Conservation (phyloP, 2,888 invertebrate genomes). For the Brenthis hecate region DNA sequence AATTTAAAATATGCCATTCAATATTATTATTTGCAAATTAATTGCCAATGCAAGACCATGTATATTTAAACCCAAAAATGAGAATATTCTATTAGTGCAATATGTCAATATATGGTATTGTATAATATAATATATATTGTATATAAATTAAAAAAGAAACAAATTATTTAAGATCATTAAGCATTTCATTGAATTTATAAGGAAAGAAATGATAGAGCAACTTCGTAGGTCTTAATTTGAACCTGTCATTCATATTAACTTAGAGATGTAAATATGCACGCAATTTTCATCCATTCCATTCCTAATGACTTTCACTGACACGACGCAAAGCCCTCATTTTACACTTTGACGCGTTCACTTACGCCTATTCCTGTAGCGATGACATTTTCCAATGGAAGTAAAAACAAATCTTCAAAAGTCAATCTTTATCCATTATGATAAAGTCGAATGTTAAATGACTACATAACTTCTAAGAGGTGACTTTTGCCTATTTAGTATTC, state of each 20-base stretch:
- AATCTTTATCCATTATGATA: constrained; percentile 50
- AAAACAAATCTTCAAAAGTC: constrained; percentile 53
- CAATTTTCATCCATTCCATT: constrained; percentile 80
- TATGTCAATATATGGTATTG: neutral
- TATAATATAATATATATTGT: neutral
- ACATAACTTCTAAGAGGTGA: constrained; percentile 54
- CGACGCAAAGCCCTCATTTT: constrained; percentile 81
- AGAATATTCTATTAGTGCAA: too few relatives aligned
- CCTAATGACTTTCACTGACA: constrained; percentile 82
- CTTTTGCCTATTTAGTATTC: constrained; percentile 78
- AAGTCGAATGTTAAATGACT: constrained; percentile 58
- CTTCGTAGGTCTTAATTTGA: constrained; percentile 67
- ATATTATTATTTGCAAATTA: too few relatives aligned
- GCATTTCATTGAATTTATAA: constrained; percentile 47
- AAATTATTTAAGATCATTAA: constrained; percentile 42
- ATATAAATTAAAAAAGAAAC: neutral
- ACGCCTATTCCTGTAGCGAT: constrained; percentile 74
- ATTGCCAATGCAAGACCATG: too few relatives aligned
- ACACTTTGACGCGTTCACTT: constrained; percentile 82
- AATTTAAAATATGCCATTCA: too few relatives aligned
- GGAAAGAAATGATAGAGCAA: constrained; percentile 46
- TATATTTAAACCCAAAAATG: too few relatives aligned
- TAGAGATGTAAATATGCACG: constrained; percentile 77
- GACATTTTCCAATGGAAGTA: constrained; percentile 74
- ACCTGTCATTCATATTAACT: constrained; percentile 74